Percentiles rank a stretch among this genome's conserved stretches.
Conservation (phyloP, 2,113 vertebrate genomes). For the Aegithalos caudatus region DNA sequence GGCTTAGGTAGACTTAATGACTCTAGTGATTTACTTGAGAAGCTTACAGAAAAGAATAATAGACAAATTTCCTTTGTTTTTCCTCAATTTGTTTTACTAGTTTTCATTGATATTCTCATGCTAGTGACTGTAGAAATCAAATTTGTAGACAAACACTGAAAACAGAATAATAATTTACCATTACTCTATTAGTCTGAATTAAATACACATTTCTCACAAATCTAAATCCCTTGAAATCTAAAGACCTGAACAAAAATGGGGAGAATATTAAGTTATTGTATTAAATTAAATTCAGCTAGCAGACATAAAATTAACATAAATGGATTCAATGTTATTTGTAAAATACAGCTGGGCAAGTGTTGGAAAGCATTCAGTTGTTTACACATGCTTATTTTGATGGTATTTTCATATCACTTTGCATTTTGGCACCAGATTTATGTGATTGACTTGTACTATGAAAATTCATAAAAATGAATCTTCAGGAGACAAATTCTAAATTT, state of each 20-base stretch:
- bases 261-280: neutral
- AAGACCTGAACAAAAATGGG: neutral
- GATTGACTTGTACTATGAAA: neutral
- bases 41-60: neutral
- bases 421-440: neutral
- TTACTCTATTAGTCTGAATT: neutral
- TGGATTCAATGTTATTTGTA: neutral
- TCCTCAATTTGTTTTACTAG: neutral
- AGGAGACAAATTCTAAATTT: neutral
- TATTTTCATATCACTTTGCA: neutral
- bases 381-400: neutral
- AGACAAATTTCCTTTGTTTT: neutral
- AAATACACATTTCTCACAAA: conserved; percentile 6
- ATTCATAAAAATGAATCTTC: neutral
- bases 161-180: neutral
- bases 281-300: neutral
- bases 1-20: neutral
- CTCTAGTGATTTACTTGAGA: neutral
- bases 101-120: neutral
- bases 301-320: neutral
- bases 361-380: neutral
- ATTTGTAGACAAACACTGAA: neutral
- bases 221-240: neutral
- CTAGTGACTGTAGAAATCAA: neutral
- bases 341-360: neutral